Percentiles rank a stretch among this genome's conserved stretches.
These are phyloP conservation scores for Nesoenas mayeri DNA, from an alignment of 2,113 vertebrate genomes.

Conservation along the genomic window DNA sequence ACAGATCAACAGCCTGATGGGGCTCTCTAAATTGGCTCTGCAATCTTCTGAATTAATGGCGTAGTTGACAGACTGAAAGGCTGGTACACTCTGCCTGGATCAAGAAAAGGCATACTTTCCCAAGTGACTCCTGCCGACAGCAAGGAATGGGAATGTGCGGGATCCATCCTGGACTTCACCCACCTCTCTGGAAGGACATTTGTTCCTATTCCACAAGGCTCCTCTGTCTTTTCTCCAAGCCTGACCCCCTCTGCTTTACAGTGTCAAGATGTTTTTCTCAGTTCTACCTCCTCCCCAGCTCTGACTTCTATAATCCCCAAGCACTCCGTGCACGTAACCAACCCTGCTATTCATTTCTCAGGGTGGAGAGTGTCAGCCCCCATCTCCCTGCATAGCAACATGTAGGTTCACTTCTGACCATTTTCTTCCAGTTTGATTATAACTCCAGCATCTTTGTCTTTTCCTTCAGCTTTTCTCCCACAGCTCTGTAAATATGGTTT, in stretches of 20 bases:
- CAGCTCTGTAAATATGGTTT: rapidly evolving
- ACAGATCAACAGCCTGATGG: background rate
- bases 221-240: background rate
- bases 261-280: background rate
- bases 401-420: rapidly evolving
- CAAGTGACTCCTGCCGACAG: background rate
- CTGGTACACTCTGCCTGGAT: rapidly evolving
- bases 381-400: background rate
- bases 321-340: background rate
- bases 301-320: background rate
- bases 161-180: background rate
- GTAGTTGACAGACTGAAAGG: background rate
- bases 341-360: background rate
- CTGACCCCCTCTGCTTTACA: background rate
- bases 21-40: background rate
- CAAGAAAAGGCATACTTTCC: background rate
- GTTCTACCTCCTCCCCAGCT: background rate
- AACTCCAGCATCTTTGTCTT: background rate
- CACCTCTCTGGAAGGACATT: background rate
- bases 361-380: background rate
- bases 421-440: background rate
- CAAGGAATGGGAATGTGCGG: background rate
- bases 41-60: background rate
- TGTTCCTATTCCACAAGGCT: background rate
- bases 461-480: background rate